Evolutionary conservation across 2,888 invertebrate genomes (phyloP), one percentile per base, ranked within the genome.

Genomic region (Sympetrum striolatum): DNA sequence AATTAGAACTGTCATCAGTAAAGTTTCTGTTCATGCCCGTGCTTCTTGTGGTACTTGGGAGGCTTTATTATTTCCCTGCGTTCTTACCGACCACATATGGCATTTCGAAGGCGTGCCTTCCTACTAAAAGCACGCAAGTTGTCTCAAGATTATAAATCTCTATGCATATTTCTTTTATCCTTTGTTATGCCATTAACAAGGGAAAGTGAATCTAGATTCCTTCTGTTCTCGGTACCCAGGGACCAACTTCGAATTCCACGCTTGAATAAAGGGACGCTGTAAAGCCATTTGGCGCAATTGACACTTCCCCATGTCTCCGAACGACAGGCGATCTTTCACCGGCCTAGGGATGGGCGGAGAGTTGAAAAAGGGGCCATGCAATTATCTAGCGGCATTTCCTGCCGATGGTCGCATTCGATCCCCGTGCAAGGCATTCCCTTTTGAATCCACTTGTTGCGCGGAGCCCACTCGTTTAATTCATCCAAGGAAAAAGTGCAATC

Each of bases 281-380:
- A 37, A 86, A 86, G 60, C 37, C 37, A 86, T 86, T 86, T 86
- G 86, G 60, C n/a, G 31, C 37, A 58, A 86, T 86, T 86, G 86
- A 86, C 86, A 64, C 60, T 82, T 58, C 35, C 82, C 53, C 60
- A 60, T 64, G 86, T 86, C 58, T 86, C 37, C 8, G 22, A 64
- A 22, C 58, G 64, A 64, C 64, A 86, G 86, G 64, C 86, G 37
- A 86, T 86, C 60, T 37, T 31, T 86, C 86, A 86, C 60, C n/a
- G 86, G 37, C 60, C n/a, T 37, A 37, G 86, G 10, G 35, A 18
- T 31, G 82, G 82, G 14, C 4, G 12, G 8, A 8, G 58, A 31
- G 53, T 58, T 58, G 53, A 58, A 58, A 31, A 31, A 58, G 53
- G 82, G 35, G 53, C 82, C 73, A 73, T 12, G 73, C 73, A 73